Conservation (phyloP, 2,113 vertebrate species). For the Oreocharis arfaki region DNA sequence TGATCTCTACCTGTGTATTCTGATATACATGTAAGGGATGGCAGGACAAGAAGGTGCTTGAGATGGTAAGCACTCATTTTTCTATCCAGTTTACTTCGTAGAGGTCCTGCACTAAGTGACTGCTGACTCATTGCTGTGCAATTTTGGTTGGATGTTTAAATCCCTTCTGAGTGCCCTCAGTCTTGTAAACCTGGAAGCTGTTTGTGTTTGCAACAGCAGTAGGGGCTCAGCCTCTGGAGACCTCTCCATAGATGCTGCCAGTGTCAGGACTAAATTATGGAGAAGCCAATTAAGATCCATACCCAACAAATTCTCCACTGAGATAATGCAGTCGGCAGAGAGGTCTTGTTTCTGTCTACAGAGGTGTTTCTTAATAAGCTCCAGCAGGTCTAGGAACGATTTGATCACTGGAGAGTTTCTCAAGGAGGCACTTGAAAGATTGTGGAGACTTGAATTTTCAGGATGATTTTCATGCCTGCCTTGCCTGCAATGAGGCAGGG, state of each 20-base stretch:
- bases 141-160: not conserved
- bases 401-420: not conserved
- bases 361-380: not conserved
- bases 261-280: not conserved
- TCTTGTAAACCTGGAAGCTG: not conserved
- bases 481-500: not conserved
- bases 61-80: not conserved
- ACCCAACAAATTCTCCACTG: not conserved
- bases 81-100: not conserved
- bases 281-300: not conserved
- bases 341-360: not conserved
- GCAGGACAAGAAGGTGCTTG: not conserved
- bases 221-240: not conserved
- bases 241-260: not conserved
- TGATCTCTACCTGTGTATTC: not conserved
- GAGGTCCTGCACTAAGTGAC: not conserved
- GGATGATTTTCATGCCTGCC: not conserved
- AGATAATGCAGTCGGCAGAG: not conserved
- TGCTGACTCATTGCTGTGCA: not conserved
- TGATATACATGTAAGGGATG: rapidly evolving
- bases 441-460: not conserved
- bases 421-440: not conserved
- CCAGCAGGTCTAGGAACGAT: not conserved
- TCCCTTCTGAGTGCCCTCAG: not conserved
- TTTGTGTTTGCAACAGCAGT: not conserved